Percentiles rank a stretch among this genome's conserved stretches.
These are phyloP conservation scores for Mimachlamys varia DNA, from an alignment of 2,888 invertebrate genomes.

Conservation along the genomic window DNA sequence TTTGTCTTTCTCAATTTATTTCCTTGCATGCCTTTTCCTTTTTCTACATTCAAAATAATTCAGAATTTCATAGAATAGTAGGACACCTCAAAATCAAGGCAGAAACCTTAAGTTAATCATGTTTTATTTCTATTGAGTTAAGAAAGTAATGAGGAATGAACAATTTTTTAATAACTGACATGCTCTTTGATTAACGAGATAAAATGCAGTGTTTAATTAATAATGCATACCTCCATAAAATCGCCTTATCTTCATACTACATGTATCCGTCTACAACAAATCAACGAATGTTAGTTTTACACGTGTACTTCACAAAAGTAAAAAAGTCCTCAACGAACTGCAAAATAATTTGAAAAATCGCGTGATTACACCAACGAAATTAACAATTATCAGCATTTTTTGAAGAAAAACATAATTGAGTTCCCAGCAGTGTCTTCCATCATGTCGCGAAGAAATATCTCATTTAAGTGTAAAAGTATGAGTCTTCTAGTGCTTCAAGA, in stretches of 20 bases:
- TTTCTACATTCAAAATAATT: too few relatives aligned
- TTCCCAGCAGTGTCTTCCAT: neutral
- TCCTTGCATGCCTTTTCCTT: too few relatives aligned
- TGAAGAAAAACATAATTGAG: neutral
- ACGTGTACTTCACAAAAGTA: neutral
- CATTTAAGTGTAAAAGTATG: neutral
- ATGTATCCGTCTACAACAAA: neutral
- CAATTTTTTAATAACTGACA: too few relatives aligned
- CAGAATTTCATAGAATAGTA: too few relatives aligned
- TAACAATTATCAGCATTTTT: neutral
- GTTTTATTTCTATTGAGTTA: too few relatives aligned
- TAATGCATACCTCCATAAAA: constrained; percentile 1
- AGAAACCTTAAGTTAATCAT: too few relatives aligned
- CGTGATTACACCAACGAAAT: neutral
- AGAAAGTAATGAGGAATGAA: too few relatives aligned
- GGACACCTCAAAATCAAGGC: too few relatives aligned
- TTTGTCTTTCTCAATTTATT: too few relatives aligned
- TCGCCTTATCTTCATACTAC: neutral
- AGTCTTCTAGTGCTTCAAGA: neutral
- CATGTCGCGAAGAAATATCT: neutral
- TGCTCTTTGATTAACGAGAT: too few relatives aligned
- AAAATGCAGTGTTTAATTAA: too few relatives aligned
- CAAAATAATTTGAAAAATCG: neutral
- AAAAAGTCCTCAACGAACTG: neutral
- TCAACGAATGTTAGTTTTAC: neutral